phyloP scores from a whole-genome alignment of 2,797 vertebrate species.

The Nyctibius grandis region DNA sequence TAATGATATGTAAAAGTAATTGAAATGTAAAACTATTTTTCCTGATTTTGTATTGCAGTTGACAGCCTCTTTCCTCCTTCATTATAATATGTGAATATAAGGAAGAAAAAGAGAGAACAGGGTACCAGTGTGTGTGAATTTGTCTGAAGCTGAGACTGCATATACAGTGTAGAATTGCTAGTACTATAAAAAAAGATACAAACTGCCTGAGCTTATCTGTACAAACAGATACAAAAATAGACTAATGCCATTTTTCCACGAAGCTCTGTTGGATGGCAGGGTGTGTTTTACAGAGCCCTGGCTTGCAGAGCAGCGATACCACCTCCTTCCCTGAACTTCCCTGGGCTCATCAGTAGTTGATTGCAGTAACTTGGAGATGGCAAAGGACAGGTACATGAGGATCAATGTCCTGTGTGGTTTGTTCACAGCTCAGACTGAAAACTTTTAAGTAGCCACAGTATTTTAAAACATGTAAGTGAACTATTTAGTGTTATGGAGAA shows the following conservation, averaged over 20 bases:
- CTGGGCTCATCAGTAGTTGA: not conserved
- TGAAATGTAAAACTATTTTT: slow-evolving; percentile 8
- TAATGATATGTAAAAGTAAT: not conserved
- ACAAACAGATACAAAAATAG: not conserved
- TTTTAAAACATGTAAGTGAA: not conserved
- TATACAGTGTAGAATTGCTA: not conserved
- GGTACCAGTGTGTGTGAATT: not conserved
- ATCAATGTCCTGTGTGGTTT: not conserved
- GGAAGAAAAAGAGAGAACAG: not conserved
- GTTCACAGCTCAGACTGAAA: not conserved
- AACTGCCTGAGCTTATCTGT: not conserved
- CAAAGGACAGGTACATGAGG: not conserved
- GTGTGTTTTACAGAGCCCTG: not conserved
- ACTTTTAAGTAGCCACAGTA: not conserved
- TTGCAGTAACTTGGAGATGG: not conserved
- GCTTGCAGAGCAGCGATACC: not conserved
- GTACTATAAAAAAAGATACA: not conserved
- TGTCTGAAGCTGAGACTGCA: not conserved
- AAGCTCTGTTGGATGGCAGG: not conserved
- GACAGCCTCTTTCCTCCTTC: not conserved
- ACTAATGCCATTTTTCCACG: not conserved
- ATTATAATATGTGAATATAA: not conserved
- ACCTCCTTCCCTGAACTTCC: not conserved
- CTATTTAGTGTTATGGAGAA: not conserved
- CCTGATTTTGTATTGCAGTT: not conserved